Conservation (phyloP, 2,113 vertebrate genomes). For the Seriola dumerili region DNA sequence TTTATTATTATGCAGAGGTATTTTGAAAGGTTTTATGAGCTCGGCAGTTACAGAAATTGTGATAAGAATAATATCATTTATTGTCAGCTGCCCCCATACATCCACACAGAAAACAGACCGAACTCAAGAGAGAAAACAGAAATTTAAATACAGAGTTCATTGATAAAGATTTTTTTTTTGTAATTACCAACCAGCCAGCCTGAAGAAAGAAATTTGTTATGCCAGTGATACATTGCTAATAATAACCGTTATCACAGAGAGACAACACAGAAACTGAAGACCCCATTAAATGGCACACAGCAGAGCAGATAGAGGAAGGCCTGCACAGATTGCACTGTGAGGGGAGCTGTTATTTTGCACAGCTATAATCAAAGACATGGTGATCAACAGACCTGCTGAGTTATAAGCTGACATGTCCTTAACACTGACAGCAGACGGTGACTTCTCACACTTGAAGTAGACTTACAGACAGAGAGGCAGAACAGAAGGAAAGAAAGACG, state of each 20-base stretch:
- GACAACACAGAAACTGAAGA: constrained; percentile 22
- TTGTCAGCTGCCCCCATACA: no score
- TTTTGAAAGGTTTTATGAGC: neutral
- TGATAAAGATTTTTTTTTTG: neutral
- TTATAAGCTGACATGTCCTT: constrained; percentile 46
- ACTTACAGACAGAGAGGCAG: neutral
- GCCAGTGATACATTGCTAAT: neutral
- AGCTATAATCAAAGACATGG: constrained; percentile 64
- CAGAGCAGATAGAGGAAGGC: constrained; percentile 33
- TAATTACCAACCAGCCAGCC: constrained; percentile 2
- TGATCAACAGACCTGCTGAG: constrained; percentile 55
- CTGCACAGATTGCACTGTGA: constrained; percentile 52
- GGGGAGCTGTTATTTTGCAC: constrained; percentile 58
- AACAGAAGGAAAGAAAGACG: constrained; percentile 2
- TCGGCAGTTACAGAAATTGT: no score
- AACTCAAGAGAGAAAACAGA: neutral
- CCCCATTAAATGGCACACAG: constrained; percentile 29
- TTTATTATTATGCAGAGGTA: no score
- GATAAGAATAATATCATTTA: no score
- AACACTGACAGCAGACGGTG: constrained; percentile 49
- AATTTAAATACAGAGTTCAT: neutral
- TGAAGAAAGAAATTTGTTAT: neutral
- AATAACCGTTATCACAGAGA: constrained; percentile 22
- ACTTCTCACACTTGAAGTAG: constrained; percentile 26
- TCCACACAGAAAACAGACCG: neutral